Percentiles rank a stretch among this genome's conserved stretches.
Conservation (phyloP, 2,888 invertebrate genomes). For the Andrena trimmerana region DNA sequence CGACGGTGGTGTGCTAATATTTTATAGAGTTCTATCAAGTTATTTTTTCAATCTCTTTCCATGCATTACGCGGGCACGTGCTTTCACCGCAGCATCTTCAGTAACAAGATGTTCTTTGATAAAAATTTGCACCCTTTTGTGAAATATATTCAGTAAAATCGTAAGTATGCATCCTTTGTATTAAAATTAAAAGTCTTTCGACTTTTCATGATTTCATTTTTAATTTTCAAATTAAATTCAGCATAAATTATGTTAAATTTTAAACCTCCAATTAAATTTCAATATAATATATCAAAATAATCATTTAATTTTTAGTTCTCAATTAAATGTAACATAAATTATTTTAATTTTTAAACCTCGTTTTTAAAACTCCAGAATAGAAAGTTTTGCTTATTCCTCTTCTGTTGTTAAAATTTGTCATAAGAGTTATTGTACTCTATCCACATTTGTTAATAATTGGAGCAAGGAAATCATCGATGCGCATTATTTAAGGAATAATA, state of each 20-base stretch:
- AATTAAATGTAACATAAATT: no score
- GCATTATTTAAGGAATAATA: neutral
- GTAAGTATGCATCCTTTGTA: no score
- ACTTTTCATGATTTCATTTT: no score
- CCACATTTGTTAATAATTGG: neutral
- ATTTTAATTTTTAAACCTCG: no score
- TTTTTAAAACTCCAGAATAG: no score
- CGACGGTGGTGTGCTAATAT: slow-evolving; percentile 18
- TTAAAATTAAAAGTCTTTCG: no score
- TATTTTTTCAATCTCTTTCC: slow-evolving; percentile 40
- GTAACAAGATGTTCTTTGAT: slow-evolving; percentile 23
- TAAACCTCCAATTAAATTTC: neutral
- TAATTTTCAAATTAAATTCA: no score
- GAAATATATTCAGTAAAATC: neutral
- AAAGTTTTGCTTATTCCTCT: no score
- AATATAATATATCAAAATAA: no score
- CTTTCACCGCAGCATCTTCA: slow-evolving; percentile 19
- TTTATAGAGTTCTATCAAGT: slow-evolving; percentile 24
- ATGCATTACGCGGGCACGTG: neutral
- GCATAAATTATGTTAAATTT: neutral
- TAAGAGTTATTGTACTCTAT: neutral
- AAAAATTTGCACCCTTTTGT: neutral
- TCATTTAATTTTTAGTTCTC: no score
- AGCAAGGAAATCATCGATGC: neutral
- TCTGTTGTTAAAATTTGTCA: no score